These are phyloP conservation scores for Volucella inflata DNA, from an alignment of 2,888 invertebrate genomes.

Conservation along the genomic window DNA sequence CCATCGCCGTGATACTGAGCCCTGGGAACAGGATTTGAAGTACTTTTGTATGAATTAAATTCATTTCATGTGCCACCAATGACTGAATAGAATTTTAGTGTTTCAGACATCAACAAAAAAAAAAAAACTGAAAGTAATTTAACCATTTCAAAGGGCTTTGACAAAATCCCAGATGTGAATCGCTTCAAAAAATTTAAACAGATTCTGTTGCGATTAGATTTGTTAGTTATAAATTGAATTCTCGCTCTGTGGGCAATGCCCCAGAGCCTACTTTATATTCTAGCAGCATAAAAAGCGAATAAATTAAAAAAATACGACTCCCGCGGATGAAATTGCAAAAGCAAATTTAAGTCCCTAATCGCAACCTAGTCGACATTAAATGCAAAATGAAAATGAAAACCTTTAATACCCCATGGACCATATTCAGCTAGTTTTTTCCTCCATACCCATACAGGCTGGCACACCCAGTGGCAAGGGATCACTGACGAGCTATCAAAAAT, in stretches of 20 bases:
- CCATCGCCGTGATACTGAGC: too few species aligned
- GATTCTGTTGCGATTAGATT: slow-evolving; percentile 53
- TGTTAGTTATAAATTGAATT: slow-evolving; percentile 49
- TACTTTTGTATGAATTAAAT: too few species aligned
- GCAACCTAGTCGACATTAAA: slow-evolving; percentile 51
- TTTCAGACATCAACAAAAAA: slow-evolving; percentile 2
- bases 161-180: slow-evolving; percentile 4
- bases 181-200: slow-evolving; percentile 17
- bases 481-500: too few species aligned
- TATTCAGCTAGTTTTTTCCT: slow-evolving; percentile 4
- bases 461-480: slow-evolving; percentile 15
- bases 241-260: slow-evolving; percentile 12
- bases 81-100: neutral
- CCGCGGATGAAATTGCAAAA: neutral
- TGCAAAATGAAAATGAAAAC: slow-evolving; percentile 57
- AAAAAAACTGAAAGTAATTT: neutral
- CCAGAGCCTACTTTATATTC: slow-evolving; percentile 45
- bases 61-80: neutral
- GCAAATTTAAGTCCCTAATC: slow-evolving; percentile 46
- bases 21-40: too few species aligned
- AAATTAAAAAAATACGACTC: slow-evolving; percentile 24
- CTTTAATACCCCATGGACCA: slow-evolving; percentile 37
- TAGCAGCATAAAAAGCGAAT: slow-evolving; percentile 32
- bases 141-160: slow-evolving; percentile 19
- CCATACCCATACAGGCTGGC: neutral